phyloP scores from a whole-genome alignment of 2,113 vertebrate genomes.

The Geococcyx californianus region DNA sequence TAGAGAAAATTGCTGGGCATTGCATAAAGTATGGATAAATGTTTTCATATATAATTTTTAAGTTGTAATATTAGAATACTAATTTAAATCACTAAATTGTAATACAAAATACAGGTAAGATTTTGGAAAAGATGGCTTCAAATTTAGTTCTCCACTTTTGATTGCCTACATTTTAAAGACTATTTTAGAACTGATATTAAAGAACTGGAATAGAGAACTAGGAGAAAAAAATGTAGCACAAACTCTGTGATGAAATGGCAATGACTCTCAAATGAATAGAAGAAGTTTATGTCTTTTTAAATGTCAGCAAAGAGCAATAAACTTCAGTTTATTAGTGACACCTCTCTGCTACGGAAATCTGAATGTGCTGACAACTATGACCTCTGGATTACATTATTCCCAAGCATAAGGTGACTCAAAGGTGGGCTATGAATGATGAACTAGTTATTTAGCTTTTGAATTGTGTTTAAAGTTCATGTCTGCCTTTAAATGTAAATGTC shows the following conservation, averaged over 20 bases:
- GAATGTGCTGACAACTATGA: background rate
- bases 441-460: background rate
- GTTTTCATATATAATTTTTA: background rate
- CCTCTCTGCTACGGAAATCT: background rate
- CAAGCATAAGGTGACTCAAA: background rate
- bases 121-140: background rate
- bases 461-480: background rate
- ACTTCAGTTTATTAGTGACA: background rate
- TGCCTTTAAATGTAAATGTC: background rate
- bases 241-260: background rate
- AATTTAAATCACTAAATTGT: background rate
- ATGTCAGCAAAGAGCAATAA: conserved; percentile 33
- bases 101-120: fast-evolving
- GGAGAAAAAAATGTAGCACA: background rate
- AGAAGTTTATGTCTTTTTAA: conserved; percentile 22
- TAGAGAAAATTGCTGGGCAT: background rate
- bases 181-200: background rate
- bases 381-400: background rate
- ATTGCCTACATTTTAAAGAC: background rate
- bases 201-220: background rate
- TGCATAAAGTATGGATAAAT: background rate
- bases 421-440: background rate
- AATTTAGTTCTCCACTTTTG: background rate
- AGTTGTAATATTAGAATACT: background rate
- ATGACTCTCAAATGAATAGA: background rate